Base-by-base conservation (phyloP, 2,797 vertebrate species). In the Anniella stebbinsi region DNA sequence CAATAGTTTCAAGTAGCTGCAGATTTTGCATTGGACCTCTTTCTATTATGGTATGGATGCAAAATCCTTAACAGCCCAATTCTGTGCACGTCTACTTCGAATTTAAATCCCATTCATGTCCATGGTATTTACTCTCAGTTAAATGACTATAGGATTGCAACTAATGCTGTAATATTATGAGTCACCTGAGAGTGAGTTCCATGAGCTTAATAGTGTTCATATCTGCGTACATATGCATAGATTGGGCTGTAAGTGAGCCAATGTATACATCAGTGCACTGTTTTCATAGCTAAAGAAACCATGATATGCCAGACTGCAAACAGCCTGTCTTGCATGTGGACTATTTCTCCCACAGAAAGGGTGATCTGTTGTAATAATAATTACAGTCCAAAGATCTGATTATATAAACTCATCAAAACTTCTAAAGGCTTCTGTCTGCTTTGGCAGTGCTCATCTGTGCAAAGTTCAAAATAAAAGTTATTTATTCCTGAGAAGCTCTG, bases 391-490 rank as follows among this genome's bases (percentile, higher is more conserved):
- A 12, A 0, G 75, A 51, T 93, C 80, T 91, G 51, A 30, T 89
- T 87, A 88, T 60, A 78, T 23, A 93, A 76, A 54, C 45, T 33
- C 91, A 38, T 63, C 60, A 77, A 13, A 86, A 69, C 81, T 89
- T 91, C 87, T 84, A 82, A 94, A 85, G 67, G 89, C 84, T 93
- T 63, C 92, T 81, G 51, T 6, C 84, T 93, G 75, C 90, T 94
- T 94, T 92, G 66, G 38, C 88, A 92, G 92, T 91, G 78, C 51
- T 89, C 2, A 36, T 76, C 0, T 90, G 73, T 88, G 73, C 90
- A 66, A 92, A 91, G 89, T 94, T 93, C 84, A 93, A 95, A 96
- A 96, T 96, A 95, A 95, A 95, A 83, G 87, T 0, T 72, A 88
- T 93, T 92, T 91, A 91, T 94, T 96, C 93, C 83, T 80, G 21